A percentile compares a stretch with the other conserved stretches of the same genome.
Conservation (phyloP, 2,797 vertebrate genomes). For the Carapus acus region DNA sequence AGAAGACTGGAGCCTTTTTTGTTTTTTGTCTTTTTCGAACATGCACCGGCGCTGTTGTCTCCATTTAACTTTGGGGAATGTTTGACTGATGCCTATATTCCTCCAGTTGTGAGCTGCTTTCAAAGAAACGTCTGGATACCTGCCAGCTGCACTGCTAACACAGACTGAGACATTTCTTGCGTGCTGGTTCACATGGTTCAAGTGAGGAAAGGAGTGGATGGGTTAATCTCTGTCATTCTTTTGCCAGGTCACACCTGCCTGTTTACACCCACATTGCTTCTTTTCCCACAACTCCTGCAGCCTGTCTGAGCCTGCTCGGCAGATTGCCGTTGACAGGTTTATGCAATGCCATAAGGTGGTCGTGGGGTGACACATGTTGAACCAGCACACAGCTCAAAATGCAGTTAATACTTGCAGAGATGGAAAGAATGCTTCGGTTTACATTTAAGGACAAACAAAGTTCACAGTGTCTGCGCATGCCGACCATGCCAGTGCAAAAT, state of each 20-base stretch:
- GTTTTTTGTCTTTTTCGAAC: no score
- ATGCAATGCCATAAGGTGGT: slow-evolving; percentile 17
- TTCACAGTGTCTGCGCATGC: slow-evolving; percentile 41
- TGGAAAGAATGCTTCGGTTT: slow-evolving; percentile 19
- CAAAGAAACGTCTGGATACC: slow-evolving; percentile 15
- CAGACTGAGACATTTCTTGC: slow-evolving; percentile 5
- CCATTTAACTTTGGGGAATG: no score
- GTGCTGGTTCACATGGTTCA: slow-evolving; percentile 18
- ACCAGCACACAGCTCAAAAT: slow-evolving; percentile 12
- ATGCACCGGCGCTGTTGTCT: no score
- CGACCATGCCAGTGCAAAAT: slow-evolving; percentile 38
- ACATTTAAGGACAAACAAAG: slow-evolving; percentile 34
- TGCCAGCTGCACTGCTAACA: slow-evolving; percentile 12
- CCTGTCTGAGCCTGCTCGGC: slow-evolving; percentile 21
- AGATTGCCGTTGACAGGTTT: slow-evolving; percentile 24
- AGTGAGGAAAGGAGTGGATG: slow-evolving; percentile 32
- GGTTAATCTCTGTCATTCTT: slow-evolving; percentile 30
- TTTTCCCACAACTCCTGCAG: slow-evolving; percentile 4
- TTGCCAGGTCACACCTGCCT: slow-evolving; percentile 2
- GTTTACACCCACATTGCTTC: not conserved
- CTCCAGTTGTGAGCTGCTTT: slow-evolving; percentile 19
- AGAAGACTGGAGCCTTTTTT: no score
- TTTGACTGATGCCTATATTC: no score
- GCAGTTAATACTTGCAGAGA: not conserved
- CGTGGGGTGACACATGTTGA: slow-evolving; percentile 14